Conservation (phyloP, 2,797 vertebrate genomes). For the Gadopsis marmoratus region DNA sequence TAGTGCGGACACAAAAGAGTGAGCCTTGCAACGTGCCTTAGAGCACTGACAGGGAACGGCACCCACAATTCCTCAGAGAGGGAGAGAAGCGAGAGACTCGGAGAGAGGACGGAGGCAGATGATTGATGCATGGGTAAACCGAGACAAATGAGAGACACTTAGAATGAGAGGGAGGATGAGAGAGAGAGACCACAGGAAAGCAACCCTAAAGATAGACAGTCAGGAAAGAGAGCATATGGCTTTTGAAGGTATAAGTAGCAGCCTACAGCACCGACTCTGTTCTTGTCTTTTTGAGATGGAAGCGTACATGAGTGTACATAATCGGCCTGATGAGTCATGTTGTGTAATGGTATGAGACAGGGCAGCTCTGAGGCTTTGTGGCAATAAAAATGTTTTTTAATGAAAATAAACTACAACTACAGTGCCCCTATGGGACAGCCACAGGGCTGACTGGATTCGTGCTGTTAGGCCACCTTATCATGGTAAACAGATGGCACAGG, state of each 20-base stretch:
- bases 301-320: conserved; percentile 59
- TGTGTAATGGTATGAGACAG: conserved; percentile 59
- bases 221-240: conserved; percentile 46
- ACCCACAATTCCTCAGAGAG: conserved; percentile 14
- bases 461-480: conserved; percentile 20
- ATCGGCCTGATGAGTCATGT: conserved; percentile 69
- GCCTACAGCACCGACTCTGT: conserved; percentile 47
- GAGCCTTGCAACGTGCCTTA: conserved; percentile 29
- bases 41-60: conserved; percentile 28
- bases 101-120: conserved; percentile 29
- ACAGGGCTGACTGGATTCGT: conserved; percentile 33
- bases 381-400: neutral
- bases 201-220: conserved; percentile 59
- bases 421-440: conserved; percentile 13
- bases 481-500: conserved; percentile 16
- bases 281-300: conserved; percentile 49
- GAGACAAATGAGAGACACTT: conserved; percentile 18
- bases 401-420: conserved; percentile 23
- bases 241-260: conserved; percentile 52
- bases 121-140: conserved; percentile 40
- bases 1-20: conserved; percentile 21
- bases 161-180: conserved; percentile 16
- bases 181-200: conserved; percentile 37
- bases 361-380: conserved; percentile 41
- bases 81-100: conserved; percentile 7